Evolutionary conservation across 2,797 vertebrate species (phyloP).

Genomic region (Cyclura pinguis): DNA sequence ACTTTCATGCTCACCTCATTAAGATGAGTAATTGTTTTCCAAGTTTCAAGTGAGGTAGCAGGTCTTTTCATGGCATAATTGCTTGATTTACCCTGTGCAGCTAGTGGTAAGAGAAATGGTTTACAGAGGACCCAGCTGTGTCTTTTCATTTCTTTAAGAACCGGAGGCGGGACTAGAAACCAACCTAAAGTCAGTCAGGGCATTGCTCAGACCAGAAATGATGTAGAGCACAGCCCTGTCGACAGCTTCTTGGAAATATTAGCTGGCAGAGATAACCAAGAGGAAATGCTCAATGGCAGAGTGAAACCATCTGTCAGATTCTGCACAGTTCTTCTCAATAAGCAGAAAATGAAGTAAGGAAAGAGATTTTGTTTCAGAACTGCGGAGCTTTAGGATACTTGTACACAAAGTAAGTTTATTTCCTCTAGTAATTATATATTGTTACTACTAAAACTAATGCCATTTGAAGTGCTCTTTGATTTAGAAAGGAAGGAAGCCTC

Average conservation of each 20-base stretch:
- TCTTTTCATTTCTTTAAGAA: conserved; percentile 80
- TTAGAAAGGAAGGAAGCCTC: conserved; percentile 50
- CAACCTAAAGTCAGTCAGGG: conserved; percentile 77
- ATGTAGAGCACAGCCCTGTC: conserved; percentile 77
- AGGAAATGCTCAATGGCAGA: conserved; percentile 72
- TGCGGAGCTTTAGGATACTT: conserved; percentile 76
- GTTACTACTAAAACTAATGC: conserved; percentile 43
- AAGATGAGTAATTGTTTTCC: conserved; percentile 69
- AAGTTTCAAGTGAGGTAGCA: conserved; percentile 72
- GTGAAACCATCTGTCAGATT: conserved; percentile 79
- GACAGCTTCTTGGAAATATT: conserved; percentile 79
- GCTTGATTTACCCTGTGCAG: conserved; percentile 71
- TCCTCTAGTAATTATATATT: conserved; percentile 52
- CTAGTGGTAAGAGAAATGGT: conserved; percentile 76
- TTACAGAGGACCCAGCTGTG: conserved; percentile 85
- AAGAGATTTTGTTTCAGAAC: conserved; percentile 75
- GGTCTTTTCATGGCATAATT: conserved; percentile 59
- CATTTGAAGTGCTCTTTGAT: conserved; percentile 60
- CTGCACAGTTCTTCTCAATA: conserved; percentile 71
- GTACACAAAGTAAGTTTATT: conserved; percentile 80
- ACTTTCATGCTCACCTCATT: conserved; percentile 66
- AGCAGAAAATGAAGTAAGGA: conserved; percentile 76
- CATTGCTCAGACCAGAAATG: conserved; percentile 80
- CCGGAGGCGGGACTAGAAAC: conserved; percentile 81
- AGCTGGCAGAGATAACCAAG: conserved; percentile 78